Base-by-base conservation (phyloP, 2,113 vertebrate genomes). In the Callorhinus ursinus region DNA sequence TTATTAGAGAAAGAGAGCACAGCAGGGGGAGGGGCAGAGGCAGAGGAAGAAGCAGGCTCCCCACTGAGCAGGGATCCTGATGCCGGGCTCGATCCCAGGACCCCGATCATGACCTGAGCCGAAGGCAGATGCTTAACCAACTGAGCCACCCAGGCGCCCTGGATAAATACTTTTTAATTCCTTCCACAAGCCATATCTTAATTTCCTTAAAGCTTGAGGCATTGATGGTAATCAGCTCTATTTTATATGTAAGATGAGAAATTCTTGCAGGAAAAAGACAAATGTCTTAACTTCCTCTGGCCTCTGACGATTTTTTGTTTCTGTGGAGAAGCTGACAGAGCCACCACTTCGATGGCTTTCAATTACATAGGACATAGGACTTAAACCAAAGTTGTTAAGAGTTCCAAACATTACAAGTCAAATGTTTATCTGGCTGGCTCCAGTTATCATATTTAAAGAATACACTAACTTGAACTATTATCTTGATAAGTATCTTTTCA, bases 151-250 rank as follows among this genome's bases (percentile, higher is more conserved):
- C 65, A n/a, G 33, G 33, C 7, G 0, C 65, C 33, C 16, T 85
- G 51, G 88, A 65, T 69, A 79, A 96, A 71, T 82, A 74, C 51
- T 57, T 96, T 87, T 95, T 95, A 81, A 95, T 95, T 95, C 76
- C 42, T 98, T 95, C 69, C 84, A 88, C 81, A 72, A 96, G 72
- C 53, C 7, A 0, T 33, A 51, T 61, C 63, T 33, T 93, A 51
- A 77, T 82, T 95, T 96, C 72, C 71, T 67, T 65, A 96, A 92
- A 95, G 39, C 16, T 74, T 61, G 42, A 42, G 77, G 67, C 36
- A 42, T 31, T 22, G 33, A 81, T 18, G 71, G 82, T 80, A 79
- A 31, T 51, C 53, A 7, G 63, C 13, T 76, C 28, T 67, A 19
- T 39, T 82, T 84, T 67, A 55, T 59, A 82, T 36, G 53, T 97